A percentile compares a stretch with the other conserved stretches of the same genome.
Evolutionary conservation across 92 coral and sea anemone genomes (phyloP).

Genomic region (Palythoa heliodiscus): DNA sequence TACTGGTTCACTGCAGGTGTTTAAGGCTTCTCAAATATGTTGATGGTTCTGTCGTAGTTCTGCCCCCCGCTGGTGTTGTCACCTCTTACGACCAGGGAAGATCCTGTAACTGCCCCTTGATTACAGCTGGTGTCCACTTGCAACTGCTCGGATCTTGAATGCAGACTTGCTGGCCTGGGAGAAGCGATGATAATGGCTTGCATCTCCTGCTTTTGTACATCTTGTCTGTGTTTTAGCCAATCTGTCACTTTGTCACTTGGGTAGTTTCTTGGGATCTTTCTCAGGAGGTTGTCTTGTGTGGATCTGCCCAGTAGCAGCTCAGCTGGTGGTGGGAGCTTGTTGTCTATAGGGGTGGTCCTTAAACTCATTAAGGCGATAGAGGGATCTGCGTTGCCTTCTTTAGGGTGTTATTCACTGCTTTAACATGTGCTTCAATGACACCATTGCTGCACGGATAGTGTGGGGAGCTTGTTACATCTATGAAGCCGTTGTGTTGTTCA

Average conservation of each 20-base stretch:
- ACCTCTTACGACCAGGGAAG: conserved; percentile 56
- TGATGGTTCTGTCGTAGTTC: conserved; percentile 20
- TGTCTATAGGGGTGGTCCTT: neutral
- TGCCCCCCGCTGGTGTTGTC: conserved; percentile 40
- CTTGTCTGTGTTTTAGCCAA: conserved; percentile 44
- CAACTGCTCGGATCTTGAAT: conserved; percentile 56
- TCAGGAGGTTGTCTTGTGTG: conserved; percentile 26
- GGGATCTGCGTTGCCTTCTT: conserved; percentile 38
- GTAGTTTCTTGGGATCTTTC: neutral
- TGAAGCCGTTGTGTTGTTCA: conserved; percentile 42
- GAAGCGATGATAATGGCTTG: conserved; percentile 46
- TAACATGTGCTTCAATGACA: too few species aligned
- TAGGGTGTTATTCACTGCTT: too few species aligned
- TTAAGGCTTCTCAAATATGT: neutral
- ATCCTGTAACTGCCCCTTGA: conserved; percentile 44
- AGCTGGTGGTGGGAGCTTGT: conserved; percentile 57
- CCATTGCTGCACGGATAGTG: too few species aligned
- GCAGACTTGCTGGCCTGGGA: conserved; percentile 33
- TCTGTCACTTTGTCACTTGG: conserved; percentile 27
- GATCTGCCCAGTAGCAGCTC: conserved; percentile 32
- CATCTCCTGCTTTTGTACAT: neutral
- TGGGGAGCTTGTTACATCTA: neutral
- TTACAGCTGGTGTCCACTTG: conserved; percentile 54
- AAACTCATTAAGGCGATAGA: conserved; percentile 44
- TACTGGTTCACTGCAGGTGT: neutral